A percentile compares a stretch with the other conserved stretches of the same genome.
These are phyloP conservation scores for Helicoverpa zea DNA, from an alignment of 1,140 invertebrate species.

Conservation along the genomic window DNA sequence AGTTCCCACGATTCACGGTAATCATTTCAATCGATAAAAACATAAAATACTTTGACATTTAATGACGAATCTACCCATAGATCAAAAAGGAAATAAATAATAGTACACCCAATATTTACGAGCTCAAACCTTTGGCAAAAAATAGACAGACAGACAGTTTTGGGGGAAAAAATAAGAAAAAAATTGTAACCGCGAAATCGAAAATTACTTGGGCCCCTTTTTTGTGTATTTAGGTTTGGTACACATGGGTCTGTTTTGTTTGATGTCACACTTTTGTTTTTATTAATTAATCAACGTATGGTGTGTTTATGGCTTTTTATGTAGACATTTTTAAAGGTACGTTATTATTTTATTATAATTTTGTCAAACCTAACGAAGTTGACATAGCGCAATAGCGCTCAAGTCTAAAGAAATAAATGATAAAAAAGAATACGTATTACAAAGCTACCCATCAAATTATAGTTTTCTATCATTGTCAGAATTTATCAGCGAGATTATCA, in stretches of 20 bases:
- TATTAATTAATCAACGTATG: too few species aligned
- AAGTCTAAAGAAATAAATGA: too few species aligned
- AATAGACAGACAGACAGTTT: slow-evolving; percentile 46
- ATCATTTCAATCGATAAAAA: slow-evolving; percentile 68
- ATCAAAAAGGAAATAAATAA: slow-evolving; percentile 54
- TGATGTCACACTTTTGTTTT: not conserved
- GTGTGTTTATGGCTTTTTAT: too few species aligned
- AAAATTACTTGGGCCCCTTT: slow-evolving; percentile 60
- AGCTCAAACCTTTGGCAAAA: slow-evolving; percentile 66
- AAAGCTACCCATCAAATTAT: too few species aligned
- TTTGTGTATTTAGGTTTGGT: slow-evolving; percentile 22
- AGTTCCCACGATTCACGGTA: slow-evolving; percentile 67
- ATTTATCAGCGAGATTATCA: too few species aligned
- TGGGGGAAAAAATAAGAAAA: slow-evolving; percentile 57
- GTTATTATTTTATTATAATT: too few species aligned
- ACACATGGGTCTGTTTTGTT: slow-evolving; percentile 43
- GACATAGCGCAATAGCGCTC: too few species aligned
- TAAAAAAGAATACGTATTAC: too few species aligned
- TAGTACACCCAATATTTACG: slow-evolving; percentile 61
- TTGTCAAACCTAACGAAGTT: too few species aligned
- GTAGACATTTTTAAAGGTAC: too few species aligned
- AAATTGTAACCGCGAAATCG: slow-evolving; percentile 71
- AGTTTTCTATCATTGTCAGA: too few species aligned
- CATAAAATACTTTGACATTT: slow-evolving; percentile 80
- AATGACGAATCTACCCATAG: slow-evolving; percentile 71